These are phyloP conservation scores for Ophiothrix spiculata DNA, from an alignment of 35 echinoderm and acorn worm genomes.

Conservation along the genomic window DNA sequence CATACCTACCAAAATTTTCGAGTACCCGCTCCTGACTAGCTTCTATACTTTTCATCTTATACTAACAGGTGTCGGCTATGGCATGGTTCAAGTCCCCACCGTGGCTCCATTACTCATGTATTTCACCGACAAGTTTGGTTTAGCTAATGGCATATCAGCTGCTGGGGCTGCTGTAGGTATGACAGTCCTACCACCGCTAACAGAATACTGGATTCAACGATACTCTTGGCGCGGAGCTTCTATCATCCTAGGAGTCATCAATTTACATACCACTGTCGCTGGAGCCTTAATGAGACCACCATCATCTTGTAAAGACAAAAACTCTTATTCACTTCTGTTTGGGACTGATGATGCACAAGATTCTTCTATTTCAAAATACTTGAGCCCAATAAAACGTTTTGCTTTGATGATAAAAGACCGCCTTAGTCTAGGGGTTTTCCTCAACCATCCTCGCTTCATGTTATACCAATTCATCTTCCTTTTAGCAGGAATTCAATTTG, in stretches of 20 bases:
- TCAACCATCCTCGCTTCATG: not conserved
- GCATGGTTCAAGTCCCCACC: not conserved
- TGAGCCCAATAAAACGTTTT: not conserved
- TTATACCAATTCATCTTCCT: not conserved
- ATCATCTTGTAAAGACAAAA: not conserved
- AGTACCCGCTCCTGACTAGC: no score
- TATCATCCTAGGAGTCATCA: not conserved
- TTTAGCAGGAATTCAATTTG: not conserved
- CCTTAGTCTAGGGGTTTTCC: not conserved
- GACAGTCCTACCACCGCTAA: not conserved
- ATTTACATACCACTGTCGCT: not conserved
- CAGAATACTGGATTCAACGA: not conserved
- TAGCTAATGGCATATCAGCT: not conserved
- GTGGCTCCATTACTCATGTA: not conserved
- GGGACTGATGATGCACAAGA: not conserved
- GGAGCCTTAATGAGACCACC: not conserved
- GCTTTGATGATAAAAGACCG: not conserved
- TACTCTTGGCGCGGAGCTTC: not conserved
- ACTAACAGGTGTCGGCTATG: not conserved
- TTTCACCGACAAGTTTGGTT: constrained; percentile 18
- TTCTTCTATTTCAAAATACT: no score
- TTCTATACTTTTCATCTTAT: no score
- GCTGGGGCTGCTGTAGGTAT: not conserved
- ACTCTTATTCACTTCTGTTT: not conserved
- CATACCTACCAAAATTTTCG: no score